phyloP scores from a whole-genome alignment of 2,797 vertebrate genomes.

The Alosa sapidissima region DNA sequence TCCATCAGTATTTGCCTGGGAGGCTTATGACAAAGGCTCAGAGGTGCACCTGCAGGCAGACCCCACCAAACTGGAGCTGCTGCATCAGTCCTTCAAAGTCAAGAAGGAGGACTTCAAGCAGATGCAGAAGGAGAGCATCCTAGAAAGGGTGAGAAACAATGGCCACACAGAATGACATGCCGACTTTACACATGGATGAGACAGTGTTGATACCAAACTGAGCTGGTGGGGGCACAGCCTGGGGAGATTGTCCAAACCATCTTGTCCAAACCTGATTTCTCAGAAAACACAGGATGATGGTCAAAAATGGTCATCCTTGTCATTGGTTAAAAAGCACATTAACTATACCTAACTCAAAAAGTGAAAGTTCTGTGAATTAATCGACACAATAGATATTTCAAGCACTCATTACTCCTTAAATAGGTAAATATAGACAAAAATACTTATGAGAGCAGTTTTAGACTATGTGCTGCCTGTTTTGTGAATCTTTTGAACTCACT shows the following conservation, averaged over 20 bases:
- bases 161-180: neutral
- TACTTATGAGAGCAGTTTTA: too few relatives aligned
- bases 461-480: neutral
- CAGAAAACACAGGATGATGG: neutral
- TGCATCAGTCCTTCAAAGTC: conserved; percentile 95
- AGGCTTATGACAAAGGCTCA: conserved; percentile 96
- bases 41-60: conserved; percentile 98
- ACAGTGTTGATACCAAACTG: neutral
- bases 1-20: conserved; percentile 93
- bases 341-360: too few relatives aligned
- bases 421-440: too few relatives aligned
- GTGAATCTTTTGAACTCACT: neutral
- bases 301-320: neutral
- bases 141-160: conserved; percentile 82
- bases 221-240: too few relatives aligned
- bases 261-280: neutral
- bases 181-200: neutral
- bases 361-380: neutral
- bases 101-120: conserved; percentile 98
- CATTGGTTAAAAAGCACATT: too few relatives aligned
- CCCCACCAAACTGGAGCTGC: conserved; percentile 93
- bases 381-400: neutral
- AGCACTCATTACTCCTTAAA: too few relatives aligned
- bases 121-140: conserved; percentile 89
- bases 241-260: too few relatives aligned